Percentiles rank a stretch among this genome's conserved stretches.
These are phyloP conservation scores for Coenonympha glycerion DNA, from an alignment of 2,888 invertebrate species.

Conservation along the genomic window DNA sequence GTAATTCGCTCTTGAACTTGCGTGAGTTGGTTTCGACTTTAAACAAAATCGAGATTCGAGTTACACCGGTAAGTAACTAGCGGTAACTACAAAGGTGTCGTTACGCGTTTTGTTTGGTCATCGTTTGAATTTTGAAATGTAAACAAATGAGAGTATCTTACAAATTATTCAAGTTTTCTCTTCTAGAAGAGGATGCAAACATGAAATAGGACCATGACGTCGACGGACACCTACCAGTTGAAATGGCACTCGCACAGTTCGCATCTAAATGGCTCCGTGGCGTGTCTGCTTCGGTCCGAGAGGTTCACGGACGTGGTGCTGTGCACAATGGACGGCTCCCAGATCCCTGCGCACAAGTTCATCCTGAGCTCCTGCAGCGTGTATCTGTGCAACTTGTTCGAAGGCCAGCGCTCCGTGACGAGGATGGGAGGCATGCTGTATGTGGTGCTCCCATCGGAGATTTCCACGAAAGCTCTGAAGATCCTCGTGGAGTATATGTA, in stretches of 20 bases:
- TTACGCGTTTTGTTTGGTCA: constrained; percentile 11
- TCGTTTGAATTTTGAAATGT: neutral
- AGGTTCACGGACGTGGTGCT: constrained; percentile 88
- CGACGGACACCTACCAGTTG: constrained; percentile 87
- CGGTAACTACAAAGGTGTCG: neutral
- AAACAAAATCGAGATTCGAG: neutral
- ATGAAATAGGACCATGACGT: constrained; percentile 53
- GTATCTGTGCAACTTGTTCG: constrained; percentile 63
- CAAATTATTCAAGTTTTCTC: neutral
- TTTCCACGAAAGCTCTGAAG: constrained; percentile 85
- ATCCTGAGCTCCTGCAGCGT: constrained; percentile 87
- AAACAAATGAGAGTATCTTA: constrained; percentile 10
- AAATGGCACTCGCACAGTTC: constrained; percentile 92
- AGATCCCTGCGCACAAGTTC: constrained; percentile 89
- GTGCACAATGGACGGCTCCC: constrained; percentile 85
- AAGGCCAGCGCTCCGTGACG: constrained; percentile 63
- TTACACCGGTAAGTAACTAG: too few relatives aligned
- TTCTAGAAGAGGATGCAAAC: constrained; percentile 20
- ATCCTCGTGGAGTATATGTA: constrained; percentile 92
- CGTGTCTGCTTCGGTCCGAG: constrained; percentile 84
- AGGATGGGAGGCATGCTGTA: constrained; percentile 76
- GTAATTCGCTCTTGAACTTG: too few relatives aligned
- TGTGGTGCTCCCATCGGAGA: constrained; percentile 87
- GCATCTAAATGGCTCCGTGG: constrained; percentile 87
- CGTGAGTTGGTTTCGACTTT: too few relatives aligned